Percentiles rank a stretch among this genome's conserved stretches.
These are phyloP conservation scores for Drosophila neocordata DNA, from an alignment of 1,140 invertebrate genomes.

Conservation along the genomic window DNA sequence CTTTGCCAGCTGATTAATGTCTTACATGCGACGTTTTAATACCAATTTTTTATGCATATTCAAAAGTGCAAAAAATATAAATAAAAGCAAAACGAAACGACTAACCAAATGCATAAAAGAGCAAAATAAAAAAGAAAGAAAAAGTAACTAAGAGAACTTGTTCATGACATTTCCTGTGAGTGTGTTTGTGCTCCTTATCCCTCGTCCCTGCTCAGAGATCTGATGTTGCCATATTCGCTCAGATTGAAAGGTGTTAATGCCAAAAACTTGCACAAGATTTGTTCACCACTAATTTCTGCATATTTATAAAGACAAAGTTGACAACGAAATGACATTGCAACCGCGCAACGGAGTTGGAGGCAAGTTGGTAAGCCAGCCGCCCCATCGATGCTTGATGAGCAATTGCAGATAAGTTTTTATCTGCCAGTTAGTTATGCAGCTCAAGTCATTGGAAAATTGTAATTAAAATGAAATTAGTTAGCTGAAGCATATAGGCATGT, in stretches of 20 bases:
- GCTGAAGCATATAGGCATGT: slow-evolving; percentile 25
- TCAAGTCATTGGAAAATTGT: slow-evolving; percentile 51
- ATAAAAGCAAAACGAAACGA: slow-evolving; percentile 18
- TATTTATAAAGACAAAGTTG: slow-evolving; percentile 74
- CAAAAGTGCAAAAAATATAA: slow-evolving; percentile 55
- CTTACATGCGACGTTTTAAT: slow-evolving; percentile 81
- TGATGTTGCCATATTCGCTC: slow-evolving; percentile 48
- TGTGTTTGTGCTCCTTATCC: not conserved
- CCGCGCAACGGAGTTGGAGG: slow-evolving; percentile 8
- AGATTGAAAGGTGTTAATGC: slow-evolving; percentile 80
- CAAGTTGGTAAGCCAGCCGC: not conserved
- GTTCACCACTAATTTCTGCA: slow-evolving; percentile 73
- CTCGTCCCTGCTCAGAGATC: not conserved
- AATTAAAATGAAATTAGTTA: slow-evolving; percentile 77
- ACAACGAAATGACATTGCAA: slow-evolving; percentile 61
- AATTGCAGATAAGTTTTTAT: slow-evolving; percentile 58
- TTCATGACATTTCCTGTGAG: slow-evolving; percentile 73
- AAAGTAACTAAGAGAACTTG: slow-evolving; percentile 48
- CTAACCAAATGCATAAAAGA: too few relatives aligned
- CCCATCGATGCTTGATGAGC: slow-evolving; percentile 39
- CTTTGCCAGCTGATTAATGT: slow-evolving; percentile 78
- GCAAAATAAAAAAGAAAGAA: slow-evolving; percentile 57
- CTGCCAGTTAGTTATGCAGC: slow-evolving; percentile 18
- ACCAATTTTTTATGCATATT: slow-evolving; percentile 81
- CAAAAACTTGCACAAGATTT: slow-evolving; percentile 78